Evolutionary conservation across 2,888 invertebrate genomes (phyloP).

Genomic region (Mycogona germanica): DNA sequence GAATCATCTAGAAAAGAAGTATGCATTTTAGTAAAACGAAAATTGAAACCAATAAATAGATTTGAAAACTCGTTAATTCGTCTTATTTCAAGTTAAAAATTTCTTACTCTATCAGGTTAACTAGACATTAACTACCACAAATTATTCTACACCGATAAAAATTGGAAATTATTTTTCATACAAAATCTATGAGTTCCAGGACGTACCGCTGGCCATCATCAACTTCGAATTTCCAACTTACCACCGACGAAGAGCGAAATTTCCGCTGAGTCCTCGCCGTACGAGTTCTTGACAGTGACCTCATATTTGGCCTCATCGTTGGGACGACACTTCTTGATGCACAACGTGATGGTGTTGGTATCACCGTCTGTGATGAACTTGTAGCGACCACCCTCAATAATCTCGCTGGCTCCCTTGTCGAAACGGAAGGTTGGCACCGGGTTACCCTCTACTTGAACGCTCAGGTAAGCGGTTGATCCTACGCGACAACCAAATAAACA

Average conservation of each 20-base stretch:
- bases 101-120: too few species aligned
- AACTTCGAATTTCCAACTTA: constrained; percentile 35
- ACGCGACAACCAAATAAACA: constrained; percentile 23
- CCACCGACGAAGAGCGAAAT: constrained; percentile 94
- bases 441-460: constrained; percentile 84
- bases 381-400: constrained; percentile 89
- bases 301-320: constrained; percentile 96
- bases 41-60: neutral
- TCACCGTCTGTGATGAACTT: constrained; percentile 92
- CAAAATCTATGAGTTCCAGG: too few species aligned
- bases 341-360: constrained; percentile 79
- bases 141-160: neutral
- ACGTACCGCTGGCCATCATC: too few species aligned
- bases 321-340: constrained; percentile 90
- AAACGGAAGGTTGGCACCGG: constrained; percentile 92
- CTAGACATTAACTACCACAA: neutral
- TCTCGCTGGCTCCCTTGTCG: constrained; percentile 69
- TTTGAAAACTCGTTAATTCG: constrained; percentile 4
- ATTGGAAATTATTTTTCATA: too few species aligned
- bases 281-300: constrained; percentile 79
- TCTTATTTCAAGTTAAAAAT: too few species aligned
- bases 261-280: constrained; percentile 92
- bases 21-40: neutral
- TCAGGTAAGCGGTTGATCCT: constrained; percentile 89
- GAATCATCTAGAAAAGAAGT: constrained; percentile 58